Base-by-base conservation (phyloP, 1,140 invertebrate genomes). In the Papilio glaucus region DNA sequence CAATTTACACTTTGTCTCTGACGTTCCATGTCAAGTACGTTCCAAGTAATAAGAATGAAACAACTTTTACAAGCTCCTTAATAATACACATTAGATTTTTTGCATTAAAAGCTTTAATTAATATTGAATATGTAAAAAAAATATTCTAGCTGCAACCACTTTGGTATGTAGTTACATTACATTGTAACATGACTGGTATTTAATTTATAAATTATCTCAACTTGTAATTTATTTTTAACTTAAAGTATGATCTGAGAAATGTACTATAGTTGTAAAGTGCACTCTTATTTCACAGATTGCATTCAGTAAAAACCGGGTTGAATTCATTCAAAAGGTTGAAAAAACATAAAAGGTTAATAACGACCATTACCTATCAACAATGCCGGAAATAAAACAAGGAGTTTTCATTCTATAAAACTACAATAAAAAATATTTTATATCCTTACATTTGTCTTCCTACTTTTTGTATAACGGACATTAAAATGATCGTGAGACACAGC, bases 321-420 rank as follows among this genome's bases (percentile, higher is more conserved):
- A 26, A 24, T 4, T 12, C 12, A 12, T 57, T 24, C 10, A 57
- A 57, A 57, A 57, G 49, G 49, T 57, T 57, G 21, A 57, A 10
- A 57, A 57, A 57, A 57, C 45, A 10, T 24, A 24, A 57, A 57
- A 57, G 49, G 49, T 57, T 57, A 57, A 26, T 57, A 57, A 24
- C 49, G 49, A 6, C 21, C 21, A 57, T 57, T 57, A 57, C 49
- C 21, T 57, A 57, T 26, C 49, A 26, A 24, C 21, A 57, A 24
- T 57, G 10, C 21, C 49, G 49, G 49, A 57, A 57, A 57, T 26
- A 57, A 24, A 24, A 57, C 49, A 24, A 57, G 49, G 49, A 57
- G 21, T 57, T 26, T 7, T 57, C 49, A 57, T 57, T 26, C 9
- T 24, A 57, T 24, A 57, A 26, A 57, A 24, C 18, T 9, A 12